Evolutionary conservation across 2,113 vertebrate species (phyloP).

Genomic region (Cynopterus brachyotis): DNA sequence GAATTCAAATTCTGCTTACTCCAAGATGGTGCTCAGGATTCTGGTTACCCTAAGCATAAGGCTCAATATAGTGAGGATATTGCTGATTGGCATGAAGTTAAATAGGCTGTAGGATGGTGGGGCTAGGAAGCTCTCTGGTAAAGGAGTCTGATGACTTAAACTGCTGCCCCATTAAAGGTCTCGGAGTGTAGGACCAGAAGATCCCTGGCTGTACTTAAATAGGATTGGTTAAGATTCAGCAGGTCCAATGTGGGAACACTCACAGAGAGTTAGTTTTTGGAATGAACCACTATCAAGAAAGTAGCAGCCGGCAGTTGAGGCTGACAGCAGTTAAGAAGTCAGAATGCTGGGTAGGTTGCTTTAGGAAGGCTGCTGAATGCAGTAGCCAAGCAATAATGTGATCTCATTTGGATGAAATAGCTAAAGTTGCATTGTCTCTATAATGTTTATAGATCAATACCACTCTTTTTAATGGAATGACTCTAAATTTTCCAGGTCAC

Average conservation of each 20-base stretch:
- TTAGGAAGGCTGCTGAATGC: neutral
- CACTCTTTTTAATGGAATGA: neutral
- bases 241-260: neutral
- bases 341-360: neutral
- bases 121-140: neutral
- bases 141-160: neutral
- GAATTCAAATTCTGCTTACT: neutral
- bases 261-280: neutral
- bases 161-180: neutral
- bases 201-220: neutral
- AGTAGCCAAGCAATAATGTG: neutral
- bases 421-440: neutral
- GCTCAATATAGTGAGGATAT: neutral
- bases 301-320: neutral
- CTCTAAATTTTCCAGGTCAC: neutral
- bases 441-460: neutral
- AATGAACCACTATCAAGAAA: neutral
- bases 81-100: neutral
- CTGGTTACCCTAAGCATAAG: neutral
- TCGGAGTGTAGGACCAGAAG: neutral
- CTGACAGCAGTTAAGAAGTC: neutral
- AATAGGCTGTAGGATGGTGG: neutral
- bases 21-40: neutral
- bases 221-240: neutral
- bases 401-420: neutral